Evolutionary conservation across 1,140 invertebrate species (phyloP).

Genomic region (Olivierus martensii): DNA sequence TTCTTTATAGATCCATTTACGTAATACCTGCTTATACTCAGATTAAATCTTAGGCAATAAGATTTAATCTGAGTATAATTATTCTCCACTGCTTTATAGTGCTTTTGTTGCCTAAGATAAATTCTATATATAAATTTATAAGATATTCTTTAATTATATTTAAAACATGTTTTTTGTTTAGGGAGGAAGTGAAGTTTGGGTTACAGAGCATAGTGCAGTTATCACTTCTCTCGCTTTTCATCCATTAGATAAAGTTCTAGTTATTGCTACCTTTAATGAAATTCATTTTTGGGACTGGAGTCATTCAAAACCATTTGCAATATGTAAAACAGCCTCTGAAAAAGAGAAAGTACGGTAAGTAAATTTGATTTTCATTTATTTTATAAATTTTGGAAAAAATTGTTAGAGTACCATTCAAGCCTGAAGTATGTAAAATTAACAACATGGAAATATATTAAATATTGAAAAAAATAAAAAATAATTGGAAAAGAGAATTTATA

Average conservation of each 20-base stretch:
- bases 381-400: not conserved
- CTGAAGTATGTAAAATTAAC: not conserved
- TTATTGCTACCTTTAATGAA: slow-evolving; percentile 71
- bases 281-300: slow-evolving; percentile 86
- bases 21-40: too few relatives aligned
- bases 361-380: not conserved
- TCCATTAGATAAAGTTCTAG: slow-evolving; percentile 61
- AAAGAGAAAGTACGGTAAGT: slow-evolving; percentile 27
- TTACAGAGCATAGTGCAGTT: slow-evolving; percentile 48
- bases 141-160: too few relatives aligned
- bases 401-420: not conserved
- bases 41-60: too few relatives aligned
- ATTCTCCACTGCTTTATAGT: too few relatives aligned
- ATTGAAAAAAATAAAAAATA: not conserved
- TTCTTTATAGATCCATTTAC: too few relatives aligned
- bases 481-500: too few relatives aligned
- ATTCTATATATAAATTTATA: too few relatives aligned
- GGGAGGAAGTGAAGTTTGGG: slow-evolving; percentile 65
- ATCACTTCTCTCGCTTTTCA: slow-evolving; percentile 79
- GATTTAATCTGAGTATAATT: too few relatives aligned
- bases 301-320: slow-evolving; percentile 53
- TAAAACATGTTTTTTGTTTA: not conserved
- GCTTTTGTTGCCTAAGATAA: too few relatives aligned
- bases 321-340: slow-evolving; percentile 30
- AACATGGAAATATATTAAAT: not conserved